Base-by-base conservation (phyloP, 2,888 invertebrate genomes). In the Therioaphis trifolii region DNA sequence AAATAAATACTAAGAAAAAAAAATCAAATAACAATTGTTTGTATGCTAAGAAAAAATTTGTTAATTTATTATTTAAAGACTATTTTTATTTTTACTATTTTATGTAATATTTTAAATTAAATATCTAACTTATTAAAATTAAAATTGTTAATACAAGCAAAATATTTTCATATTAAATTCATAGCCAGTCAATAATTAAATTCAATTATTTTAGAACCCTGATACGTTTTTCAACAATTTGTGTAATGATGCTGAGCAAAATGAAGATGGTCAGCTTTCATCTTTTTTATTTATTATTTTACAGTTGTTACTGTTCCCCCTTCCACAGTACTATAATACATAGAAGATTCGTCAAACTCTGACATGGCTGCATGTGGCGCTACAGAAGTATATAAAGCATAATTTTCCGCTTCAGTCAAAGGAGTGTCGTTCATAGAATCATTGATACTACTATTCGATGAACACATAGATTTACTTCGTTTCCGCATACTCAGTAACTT, bases 311-410 rank as follows among this genome's bases (percentile, higher is more conserved):
- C 77, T 69, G 72, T 84, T 58, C 82, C 85, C 68, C 84, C 94
- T 88, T 96, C 95, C 7, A 96, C 92, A 14, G 95, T 93, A 52
- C 95, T 94, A 88, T 96, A 96, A 88, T 95, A 95, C 88, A 94
- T 94, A 68, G 95, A 95, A 87, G 93, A 93, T 87, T 96, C 96
- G 86, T 96, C 96, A 88, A 96, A 96, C 88, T 96, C 96, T 14
- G 95, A 96, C 40, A 91, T 93, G 0, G 95, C 95, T 27, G 96
- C 96, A 88, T 93, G 94, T 0, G 96, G 96, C 15, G 96, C 95
- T 88, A 95, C 92, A 79, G 94, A 93, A 87, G 95, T 96, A 87
- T 96, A 96, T 85, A 96, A 89, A 49, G 96, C 96, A 88, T 95
- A 96, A 88, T 96, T 94, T 87, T 96, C 96, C 0, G 95, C 96